A percentile compares a stretch with the other conserved stretches of the same genome.
Conservation (phyloP, 2,797 vertebrate genomes). For the Chelon auratus region DNA sequence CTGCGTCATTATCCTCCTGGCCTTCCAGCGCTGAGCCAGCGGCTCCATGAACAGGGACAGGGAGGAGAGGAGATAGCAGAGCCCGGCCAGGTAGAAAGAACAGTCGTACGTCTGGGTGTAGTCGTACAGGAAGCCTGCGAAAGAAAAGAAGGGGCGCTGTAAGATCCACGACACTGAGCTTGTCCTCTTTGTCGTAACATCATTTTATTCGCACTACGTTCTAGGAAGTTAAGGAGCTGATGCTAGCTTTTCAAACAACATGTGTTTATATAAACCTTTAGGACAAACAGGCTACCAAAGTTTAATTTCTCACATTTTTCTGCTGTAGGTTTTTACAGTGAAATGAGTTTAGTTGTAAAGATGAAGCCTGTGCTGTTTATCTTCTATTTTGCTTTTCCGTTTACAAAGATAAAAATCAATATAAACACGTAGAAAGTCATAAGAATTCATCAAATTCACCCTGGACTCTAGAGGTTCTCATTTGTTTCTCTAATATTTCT, state of each 20-base stretch:
- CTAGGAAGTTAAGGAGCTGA: neutral
- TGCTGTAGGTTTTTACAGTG: too few species aligned
- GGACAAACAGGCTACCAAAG: too few species aligned
- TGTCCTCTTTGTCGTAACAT: neutral
- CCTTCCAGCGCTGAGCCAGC: conserved; percentile 86
- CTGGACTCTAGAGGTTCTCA: too few species aligned
- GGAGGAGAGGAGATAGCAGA: conserved; percentile 91
- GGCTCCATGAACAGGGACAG: conserved; percentile 92
- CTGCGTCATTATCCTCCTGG: conserved; percentile 66
- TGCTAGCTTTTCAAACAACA: neutral
- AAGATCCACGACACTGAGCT: neutral
- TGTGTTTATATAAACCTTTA: too few species aligned
- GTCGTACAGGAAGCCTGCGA: conserved; percentile 92
- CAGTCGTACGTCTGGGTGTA: conserved; percentile 91
- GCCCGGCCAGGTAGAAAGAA: conserved; percentile 93
- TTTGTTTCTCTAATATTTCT: too few species aligned
- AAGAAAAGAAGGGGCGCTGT: conserved; percentile 19
- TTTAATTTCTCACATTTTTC: too few species aligned
- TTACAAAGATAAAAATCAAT: too few species aligned
- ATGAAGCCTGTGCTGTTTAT: too few species aligned
- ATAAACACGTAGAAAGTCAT: too few species aligned
- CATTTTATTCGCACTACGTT: neutral
- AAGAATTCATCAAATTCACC: too few species aligned
- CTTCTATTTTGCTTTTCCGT: too few species aligned
- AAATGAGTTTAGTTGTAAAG: too few species aligned